Conservation (phyloP, 2,888 invertebrate species). For the Eilema caniola region DNA sequence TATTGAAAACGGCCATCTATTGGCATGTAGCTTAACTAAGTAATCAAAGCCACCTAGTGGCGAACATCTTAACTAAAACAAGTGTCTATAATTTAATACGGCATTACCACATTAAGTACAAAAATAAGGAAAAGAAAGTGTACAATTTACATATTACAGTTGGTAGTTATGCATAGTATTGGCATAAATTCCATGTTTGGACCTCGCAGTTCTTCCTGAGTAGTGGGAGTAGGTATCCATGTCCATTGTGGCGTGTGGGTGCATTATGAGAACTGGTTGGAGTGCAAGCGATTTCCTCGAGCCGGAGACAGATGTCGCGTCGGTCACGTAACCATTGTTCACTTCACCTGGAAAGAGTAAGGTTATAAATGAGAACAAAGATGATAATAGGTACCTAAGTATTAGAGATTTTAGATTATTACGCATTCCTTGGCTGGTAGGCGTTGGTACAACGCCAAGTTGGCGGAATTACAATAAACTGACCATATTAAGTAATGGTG, state of each 20-base stretch:
- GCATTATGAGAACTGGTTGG: constrained; percentile 94
- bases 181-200: constrained; percentile 88
- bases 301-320: constrained; percentile 93
- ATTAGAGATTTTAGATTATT: neutral
- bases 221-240: constrained; percentile 93
- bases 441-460: neutral
- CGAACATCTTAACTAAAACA: constrained; percentile 13
- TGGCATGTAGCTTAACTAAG: constrained; percentile 28
- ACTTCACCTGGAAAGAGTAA: constrained; percentile 90
- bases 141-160: constrained; percentile 68
- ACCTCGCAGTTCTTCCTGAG: constrained; percentile 90
- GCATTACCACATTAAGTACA: constrained; percentile 7
- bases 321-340: constrained; percentile 95
- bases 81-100: neutral
- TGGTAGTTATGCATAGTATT: constrained; percentile 91
- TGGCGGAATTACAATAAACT: neutral
- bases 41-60: constrained; percentile 17
- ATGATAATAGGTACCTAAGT: neutral
- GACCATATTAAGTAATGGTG: neutral
- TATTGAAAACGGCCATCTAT: constrained; percentile 17
- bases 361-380: constrained; percentile 15
- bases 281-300: constrained; percentile 95
- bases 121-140: constrained; percentile 2
- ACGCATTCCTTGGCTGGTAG: neutral
- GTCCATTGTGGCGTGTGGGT: constrained; percentile 88